Base-by-base conservation (phyloP, 2,797 vertebrate genomes). In the Pogoniulus pusillus region DNA sequence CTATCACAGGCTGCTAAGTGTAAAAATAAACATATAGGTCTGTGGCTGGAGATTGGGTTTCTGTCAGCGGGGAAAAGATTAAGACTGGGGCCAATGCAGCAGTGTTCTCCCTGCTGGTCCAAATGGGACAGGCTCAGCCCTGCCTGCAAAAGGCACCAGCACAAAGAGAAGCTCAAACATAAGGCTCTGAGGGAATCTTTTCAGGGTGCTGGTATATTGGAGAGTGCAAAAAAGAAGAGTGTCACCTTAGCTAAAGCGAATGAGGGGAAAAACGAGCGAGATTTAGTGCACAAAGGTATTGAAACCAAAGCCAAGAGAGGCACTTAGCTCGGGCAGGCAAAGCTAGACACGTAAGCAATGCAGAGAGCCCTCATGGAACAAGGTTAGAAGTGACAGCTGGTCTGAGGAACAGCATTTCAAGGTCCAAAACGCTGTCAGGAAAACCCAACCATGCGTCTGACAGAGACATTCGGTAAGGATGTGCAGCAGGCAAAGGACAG, bases 331-430 rank as follows among this genome's bases (percentile, higher is more conserved):
- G 73, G 73, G 43, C 82, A 89, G 84, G 81, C 76, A 85, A 73
- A 88, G 53, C 82, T 11, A 47, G 83, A 55, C 62, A 64, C 2
- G 0, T 41, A 70, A 89, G 85, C 0, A 0, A 68, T 54, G 76
- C 76, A 22, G 70, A 49, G 80, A 70, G 57, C 81, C 87, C 92
- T 95, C 85, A 2, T 7, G 89, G 91, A 91, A 85, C 72, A 32
- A 89, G 80, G 85, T 59, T 75, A 90, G 92, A 91, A 95, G 85
- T 89, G 85, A 92, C 94, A 95, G 91, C 91, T 94, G 94, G 85
- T 24, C 89, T 64, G 68, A 87, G 92, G 92, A 94, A 91, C 2
- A 84, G 68, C 82, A 60, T 72, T 85, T 65, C 81, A 89, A 93
- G 85, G 89, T 91, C 93, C 87, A 82, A 81, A 94, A 83, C 47